Evolutionary conservation across 2,797 vertebrate genomes (phyloP).

Genomic region (Dermochelys coriacea): DNA sequence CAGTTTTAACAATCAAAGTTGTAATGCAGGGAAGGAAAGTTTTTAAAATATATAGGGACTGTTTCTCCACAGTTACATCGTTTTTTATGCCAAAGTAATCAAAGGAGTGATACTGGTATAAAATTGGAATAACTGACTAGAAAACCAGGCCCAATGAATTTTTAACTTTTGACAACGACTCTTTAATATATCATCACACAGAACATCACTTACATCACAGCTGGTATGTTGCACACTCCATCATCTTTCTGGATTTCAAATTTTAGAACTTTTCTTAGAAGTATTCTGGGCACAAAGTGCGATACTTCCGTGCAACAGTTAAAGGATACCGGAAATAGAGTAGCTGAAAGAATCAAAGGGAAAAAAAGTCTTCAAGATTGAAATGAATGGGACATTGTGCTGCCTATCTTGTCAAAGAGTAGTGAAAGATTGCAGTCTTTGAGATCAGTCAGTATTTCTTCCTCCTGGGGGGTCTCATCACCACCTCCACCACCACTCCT

Average conservation of each 20-base stretch:
- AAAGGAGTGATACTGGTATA: not conserved
- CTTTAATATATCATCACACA: not conserved
- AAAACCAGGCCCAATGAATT: not conserved
- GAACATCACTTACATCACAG: conserved; percentile 80
- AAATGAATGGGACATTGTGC: not conserved
- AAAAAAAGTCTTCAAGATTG: not conserved
- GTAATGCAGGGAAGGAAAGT: not conserved
- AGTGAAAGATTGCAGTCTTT: not conserved
- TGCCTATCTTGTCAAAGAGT: not conserved
- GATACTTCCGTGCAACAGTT: conserved; percentile 78
- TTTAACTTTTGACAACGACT: not conserved
- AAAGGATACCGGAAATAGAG: conserved; percentile 75
- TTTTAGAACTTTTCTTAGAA: conserved; percentile 70
- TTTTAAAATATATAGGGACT: not conserved
- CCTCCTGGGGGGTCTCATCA: not conserved
- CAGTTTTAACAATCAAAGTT: not conserved
- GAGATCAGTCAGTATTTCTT: not conserved
- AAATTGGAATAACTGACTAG: not conserved
- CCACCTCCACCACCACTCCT: too few relatives aligned
- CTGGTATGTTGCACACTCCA: conserved; percentile 78
- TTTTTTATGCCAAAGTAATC: not conserved
- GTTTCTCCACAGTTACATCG: not conserved
- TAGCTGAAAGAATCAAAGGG: conserved; percentile 64
- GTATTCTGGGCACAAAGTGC: conserved; percentile 66
- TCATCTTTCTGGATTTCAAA: conserved; percentile 77